Evolutionary conservation across 2,797 vertebrate genomes (phyloP), one percentile per base, ranked within the genome.

Genomic region (Danio tinwini): DNA sequence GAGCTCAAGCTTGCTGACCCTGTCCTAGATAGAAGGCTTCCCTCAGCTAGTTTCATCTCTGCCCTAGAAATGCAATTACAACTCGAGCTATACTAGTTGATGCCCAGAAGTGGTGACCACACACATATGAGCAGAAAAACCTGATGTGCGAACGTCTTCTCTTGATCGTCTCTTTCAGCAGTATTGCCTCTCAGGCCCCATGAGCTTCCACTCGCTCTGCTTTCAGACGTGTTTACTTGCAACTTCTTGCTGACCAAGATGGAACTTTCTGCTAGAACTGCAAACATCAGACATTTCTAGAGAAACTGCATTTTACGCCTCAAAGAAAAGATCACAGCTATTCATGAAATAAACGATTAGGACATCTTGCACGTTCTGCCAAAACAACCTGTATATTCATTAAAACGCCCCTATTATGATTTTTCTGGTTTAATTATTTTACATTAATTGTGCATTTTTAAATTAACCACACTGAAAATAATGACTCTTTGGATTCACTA

Each of bases 241-340:
- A 49, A 74, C 64, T 55, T 56, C 47, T 75, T 74, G 59, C 71
- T 50, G 76, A 82, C 63, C 58, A 21, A 58, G 71, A 70, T 40
- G 14, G 39, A 62, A 73, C 55, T 79, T 82, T 82, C 55, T 83
- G 71, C 76, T 75, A 50, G 21, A 80, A 62, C 52, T 83, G 76
- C 77, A 74, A 78, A 63, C 76, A 75, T 16, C 39, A 61, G 70
- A 40, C 50, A 64, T 74, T 75, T 53, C 64, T 56, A 71, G 75
- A 63, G 76, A 71, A 77, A 68, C 63, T 3, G 63, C 17, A 14
- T 55, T 37, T 37, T 37, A 40, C 45, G 21, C 70, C 76, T 56
- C 16, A 9, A 21, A 21, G 75, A 52, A 58, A 61, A 39, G 7
- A 47, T 68, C n/a, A 17, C 29, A 78, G 4, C 52, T 40, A 62